Conservation (phyloP, 2,888 invertebrate genomes). For the Morpho achilles region DNA sequence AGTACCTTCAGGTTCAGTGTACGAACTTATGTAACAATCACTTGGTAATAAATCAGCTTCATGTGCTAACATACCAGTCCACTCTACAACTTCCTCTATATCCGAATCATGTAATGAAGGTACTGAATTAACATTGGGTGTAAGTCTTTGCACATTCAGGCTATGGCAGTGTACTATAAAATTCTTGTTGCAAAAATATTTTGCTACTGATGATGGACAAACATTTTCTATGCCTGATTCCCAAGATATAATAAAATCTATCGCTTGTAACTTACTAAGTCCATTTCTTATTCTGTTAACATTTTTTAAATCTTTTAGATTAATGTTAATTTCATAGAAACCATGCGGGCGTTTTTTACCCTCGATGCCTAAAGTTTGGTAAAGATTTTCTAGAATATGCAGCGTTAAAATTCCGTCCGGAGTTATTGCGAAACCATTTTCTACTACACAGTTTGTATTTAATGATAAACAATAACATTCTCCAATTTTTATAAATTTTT, state of each 20-base stretch:
- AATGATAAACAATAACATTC: conserved; percentile 50
- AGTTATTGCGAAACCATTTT: conserved; percentile 58
- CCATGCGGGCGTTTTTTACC: conserved; percentile 52
- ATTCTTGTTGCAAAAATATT: conserved; percentile 55
- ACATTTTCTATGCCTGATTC: conserved; percentile 50
- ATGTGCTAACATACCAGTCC: conserved; percentile 60
- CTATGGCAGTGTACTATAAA: conserved; percentile 41
- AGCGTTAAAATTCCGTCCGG: conserved; percentile 57
- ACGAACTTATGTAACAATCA: conserved; percentile 57
- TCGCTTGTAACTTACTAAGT: conserved; percentile 46
- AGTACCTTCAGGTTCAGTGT: conserved; percentile 49
- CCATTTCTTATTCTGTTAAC: conserved; percentile 39
- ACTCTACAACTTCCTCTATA: conserved; percentile 59
- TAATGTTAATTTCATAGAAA: conserved; percentile 54
- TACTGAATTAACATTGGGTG: conserved; percentile 47
- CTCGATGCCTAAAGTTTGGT: conserved; percentile 64
- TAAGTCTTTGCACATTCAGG: conserved; percentile 35
- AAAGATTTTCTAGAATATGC: conserved; percentile 51
- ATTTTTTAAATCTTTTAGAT: conserved; percentile 43
- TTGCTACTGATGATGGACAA: conserved; percentile 67
- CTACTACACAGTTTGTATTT: conserved; percentile 51
- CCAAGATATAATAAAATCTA: conserved; percentile 56
- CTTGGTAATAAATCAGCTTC: conserved; percentile 42
- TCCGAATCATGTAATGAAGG: conserved; percentile 53
- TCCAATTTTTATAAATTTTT: conserved; percentile 59